phyloP scores from a whole-genome alignment of 2,797 vertebrate genomes.

The Siniperca obscura region DNA sequence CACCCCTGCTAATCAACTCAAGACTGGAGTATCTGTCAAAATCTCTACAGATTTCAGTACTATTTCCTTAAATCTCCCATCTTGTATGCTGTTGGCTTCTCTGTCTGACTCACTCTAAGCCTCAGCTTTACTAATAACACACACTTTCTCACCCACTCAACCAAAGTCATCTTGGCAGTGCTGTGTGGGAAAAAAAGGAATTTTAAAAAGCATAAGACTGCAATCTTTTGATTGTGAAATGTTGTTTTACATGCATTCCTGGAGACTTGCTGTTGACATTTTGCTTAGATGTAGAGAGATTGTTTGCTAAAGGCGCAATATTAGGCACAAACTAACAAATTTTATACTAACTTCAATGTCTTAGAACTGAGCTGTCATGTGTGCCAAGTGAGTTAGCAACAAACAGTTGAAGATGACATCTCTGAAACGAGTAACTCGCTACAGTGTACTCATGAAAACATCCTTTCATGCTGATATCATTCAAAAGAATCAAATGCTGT shows the following conservation, averaged over 20 bases:
- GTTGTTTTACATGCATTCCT: constrained; percentile 23
- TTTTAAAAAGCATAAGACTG: constrained; percentile 44
- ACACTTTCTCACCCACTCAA: constrained; percentile 71
- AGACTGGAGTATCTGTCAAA: constrained; percentile 37
- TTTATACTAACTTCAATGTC: constrained; percentile 13
- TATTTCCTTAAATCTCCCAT: constrained; percentile 55
- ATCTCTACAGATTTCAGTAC: constrained; percentile 49
- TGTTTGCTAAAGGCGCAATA: constrained; percentile 14
- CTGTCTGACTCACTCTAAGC: constrained; percentile 65
- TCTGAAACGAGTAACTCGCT: constrained; percentile 3
- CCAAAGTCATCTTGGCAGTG: constrained; percentile 59
- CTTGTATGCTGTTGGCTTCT: constrained; percentile 53
- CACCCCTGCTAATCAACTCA: constrained; percentile 46
- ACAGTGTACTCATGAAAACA: constrained; percentile 35
- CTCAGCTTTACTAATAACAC: constrained; percentile 63
- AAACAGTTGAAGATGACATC: constrained; percentile 17
- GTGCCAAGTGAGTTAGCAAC: constrained; percentile 1
- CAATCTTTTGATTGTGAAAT: constrained; percentile 47
- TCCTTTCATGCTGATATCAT: constrained; percentile 28
- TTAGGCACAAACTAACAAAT: neutral
- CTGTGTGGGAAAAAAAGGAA: constrained; percentile 5
- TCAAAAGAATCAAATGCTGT: constrained; percentile 32
- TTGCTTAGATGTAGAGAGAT: constrained; percentile 15
- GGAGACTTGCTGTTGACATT: constrained; percentile 37
- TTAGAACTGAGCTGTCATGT: constrained; percentile 16